Evolutionary conservation across 1,140 invertebrate genomes (phyloP).

Genomic region (Capitella teleta): DNA sequence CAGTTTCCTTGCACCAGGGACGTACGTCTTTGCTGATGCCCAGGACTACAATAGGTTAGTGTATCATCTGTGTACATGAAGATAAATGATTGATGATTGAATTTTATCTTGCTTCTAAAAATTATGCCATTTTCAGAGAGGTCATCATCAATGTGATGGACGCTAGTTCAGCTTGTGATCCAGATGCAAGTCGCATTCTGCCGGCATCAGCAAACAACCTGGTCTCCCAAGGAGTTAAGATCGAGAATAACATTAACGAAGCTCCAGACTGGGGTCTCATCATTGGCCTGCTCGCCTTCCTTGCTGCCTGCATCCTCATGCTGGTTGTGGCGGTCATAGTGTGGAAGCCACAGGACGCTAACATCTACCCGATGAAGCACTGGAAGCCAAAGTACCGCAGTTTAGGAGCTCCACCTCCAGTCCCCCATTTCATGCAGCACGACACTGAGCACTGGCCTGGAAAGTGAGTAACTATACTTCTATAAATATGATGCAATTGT

Average conservation of each 20-base stretch:
- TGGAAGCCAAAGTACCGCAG: constrained; percentile 34
- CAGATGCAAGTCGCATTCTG: constrained; percentile 18
- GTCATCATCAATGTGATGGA: constrained; percentile 25
- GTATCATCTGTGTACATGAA: not conserved
- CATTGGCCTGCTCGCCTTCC: constrained; percentile 29
- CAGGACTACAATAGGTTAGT: constrained; percentile 13
- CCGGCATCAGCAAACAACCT: constrained; percentile 24
- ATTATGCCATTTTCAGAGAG: constrained; percentile 17
- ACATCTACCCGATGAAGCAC: constrained; percentile 36
- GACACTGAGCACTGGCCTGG: constrained; percentile 25
- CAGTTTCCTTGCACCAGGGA: constrained; percentile 32
- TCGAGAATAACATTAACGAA: constrained; percentile 19
- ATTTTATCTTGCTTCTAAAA: too few species aligned
- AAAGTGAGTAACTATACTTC: not conserved
- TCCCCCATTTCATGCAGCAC: constrained; percentile 28
- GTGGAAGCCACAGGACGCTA: constrained; percentile 30
- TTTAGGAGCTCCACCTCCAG: constrained; percentile 27
- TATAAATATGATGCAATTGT: not conserved
- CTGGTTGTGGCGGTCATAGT: constrained; percentile 32
- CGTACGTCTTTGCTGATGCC: constrained; percentile 30
- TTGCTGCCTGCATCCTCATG: constrained; percentile 21
- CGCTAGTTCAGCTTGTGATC: constrained; percentile 21
- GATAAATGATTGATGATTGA: too few species aligned
- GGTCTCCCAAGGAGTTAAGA: constrained; percentile 22
- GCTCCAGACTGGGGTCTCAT: constrained; percentile 37